A percentile compares a stretch with the other conserved stretches of the same genome.
phyloP scores from a whole-genome alignment of 2,888 invertebrate species.

The Eledona agricola region DNA sequence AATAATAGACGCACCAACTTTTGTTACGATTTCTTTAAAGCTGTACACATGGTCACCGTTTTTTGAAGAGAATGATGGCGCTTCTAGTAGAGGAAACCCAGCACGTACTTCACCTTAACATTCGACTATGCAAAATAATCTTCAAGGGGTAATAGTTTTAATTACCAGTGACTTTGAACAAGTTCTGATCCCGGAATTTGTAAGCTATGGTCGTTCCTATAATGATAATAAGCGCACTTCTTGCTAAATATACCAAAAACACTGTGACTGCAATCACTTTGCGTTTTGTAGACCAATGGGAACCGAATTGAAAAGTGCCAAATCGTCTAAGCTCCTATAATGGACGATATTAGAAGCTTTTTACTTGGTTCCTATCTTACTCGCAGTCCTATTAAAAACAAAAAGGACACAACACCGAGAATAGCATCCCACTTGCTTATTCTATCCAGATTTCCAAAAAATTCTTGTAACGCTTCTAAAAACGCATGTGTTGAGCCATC shows the following conservation, averaged over 20 bases:
- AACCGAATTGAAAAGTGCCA: slow-evolving; percentile 53
- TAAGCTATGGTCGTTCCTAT: slow-evolving; percentile 73
- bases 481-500: slow-evolving; percentile 58
- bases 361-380: too few species aligned
- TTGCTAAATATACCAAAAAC: slow-evolving; percentile 73
- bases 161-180: slow-evolving; percentile 75
- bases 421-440: slow-evolving; percentile 69
- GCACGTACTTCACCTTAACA: slow-evolving; percentile 69
- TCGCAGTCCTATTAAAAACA: slow-evolving; percentile 68
- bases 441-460: slow-evolving; percentile 70
- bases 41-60: slow-evolving; percentile 66
- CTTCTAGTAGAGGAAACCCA: slow-evolving; percentile 72
- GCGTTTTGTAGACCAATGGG: slow-evolving; percentile 55
- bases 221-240: slow-evolving; percentile 85
- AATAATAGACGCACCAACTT: slow-evolving; percentile 73
- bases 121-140: too few species aligned
- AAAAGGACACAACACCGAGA: slow-evolving; percentile 70
- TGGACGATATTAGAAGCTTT: too few species aligned
- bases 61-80: slow-evolving; percentile 74
- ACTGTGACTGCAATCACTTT: slow-evolving; percentile 64
- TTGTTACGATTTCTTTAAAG: slow-evolving; percentile 68
- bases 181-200: slow-evolving; percentile 64
- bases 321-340: slow-evolving; percentile 3
- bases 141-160: too few species aligned
- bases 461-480: too few species aligned